Evolutionary conservation across 2,113 vertebrate species (phyloP).

Genomic region (Perca fluviatilis): DNA sequence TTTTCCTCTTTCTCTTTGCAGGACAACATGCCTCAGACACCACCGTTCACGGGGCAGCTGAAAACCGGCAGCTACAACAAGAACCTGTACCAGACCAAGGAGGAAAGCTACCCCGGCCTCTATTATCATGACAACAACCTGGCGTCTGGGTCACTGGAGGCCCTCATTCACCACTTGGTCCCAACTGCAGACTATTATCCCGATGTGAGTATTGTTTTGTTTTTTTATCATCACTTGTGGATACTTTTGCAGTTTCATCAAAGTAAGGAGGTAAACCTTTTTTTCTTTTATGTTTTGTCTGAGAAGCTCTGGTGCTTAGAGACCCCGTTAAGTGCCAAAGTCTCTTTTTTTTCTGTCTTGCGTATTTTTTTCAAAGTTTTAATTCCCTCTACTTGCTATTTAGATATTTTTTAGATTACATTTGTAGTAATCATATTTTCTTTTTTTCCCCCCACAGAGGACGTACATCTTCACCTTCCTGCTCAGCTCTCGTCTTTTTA

Average conservation of each 20-base stretch:
- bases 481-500: conserved; percentile 93
- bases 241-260: conserved; percentile 10
- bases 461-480: conserved; percentile 97
- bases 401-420: neutral
- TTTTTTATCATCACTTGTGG: neutral
- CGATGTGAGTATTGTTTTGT: conserved; percentile 87
- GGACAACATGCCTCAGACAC: conserved; percentile 95
- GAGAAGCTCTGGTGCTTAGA: neutral
- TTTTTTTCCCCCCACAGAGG: conserved; percentile 83
- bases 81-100: conserved; percentile 89
- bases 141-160: conserved; percentile 94
- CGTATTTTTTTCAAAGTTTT: neutral
- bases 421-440: neutral
- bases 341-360: neutral
- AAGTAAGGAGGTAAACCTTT: neutral
- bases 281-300: neutral
- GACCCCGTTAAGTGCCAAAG: neutral
- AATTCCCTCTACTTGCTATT: neutral
- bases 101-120: conserved; percentile 88
- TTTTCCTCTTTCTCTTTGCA: conserved; percentile 50
- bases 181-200: conserved; percentile 94
- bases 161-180: conserved; percentile 94
- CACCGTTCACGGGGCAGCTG: conserved; percentile 90
- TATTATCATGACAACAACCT: conserved; percentile 93
- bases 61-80: conserved; percentile 89